Evolutionary conservation across 2,797 vertebrate species (phyloP).

Genomic region (Miichthys miiuy): DNA sequence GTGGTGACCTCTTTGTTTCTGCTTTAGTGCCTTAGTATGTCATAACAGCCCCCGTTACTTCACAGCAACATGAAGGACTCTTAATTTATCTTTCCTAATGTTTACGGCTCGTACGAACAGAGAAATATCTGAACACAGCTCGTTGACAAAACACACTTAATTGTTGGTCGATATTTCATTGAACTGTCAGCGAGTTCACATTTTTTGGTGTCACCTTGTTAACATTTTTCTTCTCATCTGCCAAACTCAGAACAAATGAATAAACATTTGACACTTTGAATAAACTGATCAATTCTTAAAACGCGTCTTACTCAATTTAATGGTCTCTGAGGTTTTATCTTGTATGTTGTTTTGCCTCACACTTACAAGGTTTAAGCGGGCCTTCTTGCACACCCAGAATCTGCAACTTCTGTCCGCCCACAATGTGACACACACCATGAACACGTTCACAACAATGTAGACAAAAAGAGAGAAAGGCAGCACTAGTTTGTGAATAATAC

Average conservation of each 20-base stretch:
- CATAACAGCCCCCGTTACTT: not conserved
- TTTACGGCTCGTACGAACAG: not conserved
- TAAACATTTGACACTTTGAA: not conserved
- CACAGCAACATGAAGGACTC: not conserved
- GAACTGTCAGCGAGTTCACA: not conserved
- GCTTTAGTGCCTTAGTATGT: slow-evolving; percentile 3
- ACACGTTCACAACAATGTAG: not conserved
- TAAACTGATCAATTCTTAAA: not conserved
- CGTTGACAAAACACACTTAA: not conserved
- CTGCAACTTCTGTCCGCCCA: not conserved
- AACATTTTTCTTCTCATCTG: not conserved
- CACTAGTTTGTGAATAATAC: not conserved
- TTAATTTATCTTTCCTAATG: not conserved
- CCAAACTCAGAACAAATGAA: not conserved
- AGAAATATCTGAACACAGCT: not conserved
- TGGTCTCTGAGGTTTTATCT: not conserved
- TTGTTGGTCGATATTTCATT: not conserved
- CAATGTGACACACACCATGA: not conserved
- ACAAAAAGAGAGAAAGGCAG: not conserved
- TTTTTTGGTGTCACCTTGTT: not conserved
- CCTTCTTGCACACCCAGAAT: not conserved
- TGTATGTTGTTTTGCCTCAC: not conserved
- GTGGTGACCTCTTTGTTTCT: not conserved
- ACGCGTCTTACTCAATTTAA: not conserved
- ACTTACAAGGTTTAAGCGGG: not conserved